Percentiles rank a stretch among this genome's conserved stretches.
Evolutionary conservation across 92 coral and sea anemone genomes (phyloP).

Genomic region (Heteractis magnifica): DNA sequence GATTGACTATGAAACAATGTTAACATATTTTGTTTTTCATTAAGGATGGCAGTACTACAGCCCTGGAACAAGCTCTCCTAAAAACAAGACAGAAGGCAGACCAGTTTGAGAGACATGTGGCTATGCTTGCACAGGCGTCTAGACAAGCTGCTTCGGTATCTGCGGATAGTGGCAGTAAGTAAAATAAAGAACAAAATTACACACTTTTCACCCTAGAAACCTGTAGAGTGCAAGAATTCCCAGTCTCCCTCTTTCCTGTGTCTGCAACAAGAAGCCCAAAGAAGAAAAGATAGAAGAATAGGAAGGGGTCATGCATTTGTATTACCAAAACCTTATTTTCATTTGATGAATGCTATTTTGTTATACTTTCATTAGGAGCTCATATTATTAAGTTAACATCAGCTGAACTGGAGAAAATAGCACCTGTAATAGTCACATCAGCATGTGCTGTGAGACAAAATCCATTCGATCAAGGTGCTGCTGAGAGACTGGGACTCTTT

Average conservation of each 20-base stretch:
- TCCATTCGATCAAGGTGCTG: slow-evolving; percentile 60
- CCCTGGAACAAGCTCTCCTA: slow-evolving; percentile 58
- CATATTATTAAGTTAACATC: slow-evolving; percentile 67
- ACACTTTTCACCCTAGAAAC: no score
- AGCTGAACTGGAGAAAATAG: slow-evolving; percentile 66
- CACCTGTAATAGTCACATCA: slow-evolving; percentile 65
- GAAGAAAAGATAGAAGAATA: no score
- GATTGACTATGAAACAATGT: neutral
- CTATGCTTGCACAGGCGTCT: slow-evolving; percentile 64
- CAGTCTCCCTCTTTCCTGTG: no score
- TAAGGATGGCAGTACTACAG: slow-evolving; percentile 54
- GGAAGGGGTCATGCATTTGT: neutral
- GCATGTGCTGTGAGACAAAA: slow-evolving; percentile 69
- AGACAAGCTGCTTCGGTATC: slow-evolving; percentile 88
- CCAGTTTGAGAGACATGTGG: slow-evolving; percentile 66
- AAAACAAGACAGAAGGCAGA: slow-evolving; percentile 53
- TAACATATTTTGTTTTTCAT: neutral
- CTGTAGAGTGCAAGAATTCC: no score
- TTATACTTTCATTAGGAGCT: slow-evolving; percentile 54
- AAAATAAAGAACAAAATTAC: neutral
- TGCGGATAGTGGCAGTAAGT: slow-evolving; percentile 79
- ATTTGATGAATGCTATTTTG: neutral
- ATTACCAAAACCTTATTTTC: neutral
- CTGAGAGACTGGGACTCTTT: slow-evolving; percentile 66
- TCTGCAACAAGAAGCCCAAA: no score